Evolutionary conservation across 2,113 vertebrate species (phyloP).

Genomic region (Cervus canadensis): DNA sequence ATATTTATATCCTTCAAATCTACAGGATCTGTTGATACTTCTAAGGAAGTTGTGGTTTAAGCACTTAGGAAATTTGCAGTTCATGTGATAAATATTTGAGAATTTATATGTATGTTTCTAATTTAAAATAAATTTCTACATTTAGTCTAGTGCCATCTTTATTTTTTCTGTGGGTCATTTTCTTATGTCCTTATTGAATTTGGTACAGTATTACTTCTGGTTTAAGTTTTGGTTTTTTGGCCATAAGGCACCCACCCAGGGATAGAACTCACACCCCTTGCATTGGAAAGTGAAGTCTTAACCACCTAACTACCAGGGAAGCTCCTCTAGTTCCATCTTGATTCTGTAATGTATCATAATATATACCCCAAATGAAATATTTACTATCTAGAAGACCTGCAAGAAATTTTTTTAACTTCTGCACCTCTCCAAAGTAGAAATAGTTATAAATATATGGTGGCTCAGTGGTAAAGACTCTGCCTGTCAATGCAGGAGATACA

Average conservation of each 20-base stretch:
- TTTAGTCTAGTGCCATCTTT: neutral
- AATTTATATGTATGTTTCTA: neutral
- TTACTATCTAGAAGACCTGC: neutral
- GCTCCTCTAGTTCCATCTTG: neutral
- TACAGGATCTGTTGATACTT: neutral
- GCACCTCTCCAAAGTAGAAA: neutral
- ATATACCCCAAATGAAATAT: neutral
- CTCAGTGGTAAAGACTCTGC: neutral
- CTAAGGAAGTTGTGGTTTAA: neutral
- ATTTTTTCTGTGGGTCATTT: neutral
- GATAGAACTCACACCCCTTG: neutral
- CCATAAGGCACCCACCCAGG: neutral
- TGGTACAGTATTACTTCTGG: neutral
- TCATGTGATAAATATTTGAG: neutral
- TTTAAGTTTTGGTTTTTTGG: neutral
- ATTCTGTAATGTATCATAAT: neutral
- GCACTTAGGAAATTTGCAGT: neutral
- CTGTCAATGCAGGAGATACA: neutral
- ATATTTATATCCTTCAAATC: neutral
- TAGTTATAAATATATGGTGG: neutral
- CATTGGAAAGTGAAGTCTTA: neutral
- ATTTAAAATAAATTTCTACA: neutral
- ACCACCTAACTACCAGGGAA: neutral
- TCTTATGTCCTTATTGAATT: neutral
- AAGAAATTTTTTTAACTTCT: neutral